Conservation (phyloP, 2,888 invertebrate species). For the Drosophila austrosaltans region DNA sequence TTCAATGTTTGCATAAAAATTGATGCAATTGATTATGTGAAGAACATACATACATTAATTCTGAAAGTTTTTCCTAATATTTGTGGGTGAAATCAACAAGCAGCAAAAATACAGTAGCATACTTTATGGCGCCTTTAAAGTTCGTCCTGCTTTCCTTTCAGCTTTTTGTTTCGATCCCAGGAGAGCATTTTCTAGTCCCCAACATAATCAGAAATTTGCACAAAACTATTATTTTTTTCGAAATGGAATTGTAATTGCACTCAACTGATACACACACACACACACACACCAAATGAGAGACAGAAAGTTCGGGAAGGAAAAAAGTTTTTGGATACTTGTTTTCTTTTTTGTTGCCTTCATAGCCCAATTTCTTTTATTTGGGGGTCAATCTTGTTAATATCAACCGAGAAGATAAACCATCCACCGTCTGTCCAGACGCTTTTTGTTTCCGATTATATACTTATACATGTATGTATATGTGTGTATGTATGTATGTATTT, state of each 20-base stretch:
- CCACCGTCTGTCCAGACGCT: slow-evolving; percentile 7
- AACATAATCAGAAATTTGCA: slow-evolving; percentile 58
- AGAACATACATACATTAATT: neutral
- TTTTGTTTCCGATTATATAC: slow-evolving; percentile 22
- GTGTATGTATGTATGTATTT: slow-evolving; percentile 38
- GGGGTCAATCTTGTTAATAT: slow-evolving; percentile 76
- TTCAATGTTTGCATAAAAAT: slow-evolving; percentile 13
- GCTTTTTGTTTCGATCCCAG: neutral
- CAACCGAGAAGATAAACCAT: slow-evolving; percentile 38
- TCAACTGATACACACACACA: slow-evolving; percentile 49
- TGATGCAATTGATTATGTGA: slow-evolving; percentile 12
- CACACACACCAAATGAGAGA: slow-evolving; percentile 22
- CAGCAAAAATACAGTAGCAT: neutral
- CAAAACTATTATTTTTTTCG: slow-evolving; percentile 63
- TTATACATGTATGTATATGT: slow-evolving; percentile 53
- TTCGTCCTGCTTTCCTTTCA: neutral
- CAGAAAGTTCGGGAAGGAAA: slow-evolving; percentile 24
- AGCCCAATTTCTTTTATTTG: slow-evolving; percentile 74
- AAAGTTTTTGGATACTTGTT: slow-evolving; percentile 38
- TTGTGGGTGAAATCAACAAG: neutral
- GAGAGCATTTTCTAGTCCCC: slow-evolving; percentile 41
- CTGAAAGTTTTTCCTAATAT: neutral
- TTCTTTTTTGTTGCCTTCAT: slow-evolving; percentile 48
- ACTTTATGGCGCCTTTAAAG: slow-evolving; percentile 11
- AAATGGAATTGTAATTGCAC: slow-evolving; percentile 56